Conservation (phyloP, 2,113 vertebrate species). For the Bos taurus region ARS-UCD2.0 NC_037332.1:80492501-80493000, state of each 20-base stretch:
- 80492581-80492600: not conserved
- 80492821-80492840: not conserved
- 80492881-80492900: not conserved
- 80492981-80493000: not conserved
- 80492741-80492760: not conserved
- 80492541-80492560: not conserved
- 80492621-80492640: not conserved
- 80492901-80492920: not conserved
- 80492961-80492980: not conserved
- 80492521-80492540: not conserved
- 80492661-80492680: not conserved
- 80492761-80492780: not conserved
- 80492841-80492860: not conserved
- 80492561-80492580: not conserved
- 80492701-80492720: not conserved
- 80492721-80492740: not conserved
- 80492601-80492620: not conserved
- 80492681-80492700: not conserved
- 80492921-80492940: not conserved
- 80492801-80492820: not conserved
- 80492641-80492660: not conserved
- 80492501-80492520: not conserved
- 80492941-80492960: not conserved
- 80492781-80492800: not conserved
- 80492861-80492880: not conserved